A percentile compares a stretch with the other conserved stretches of the same genome.
Evolutionary conservation across 2,888 invertebrate species (phyloP).

Genomic region (Drosophila picticornis): DNA sequence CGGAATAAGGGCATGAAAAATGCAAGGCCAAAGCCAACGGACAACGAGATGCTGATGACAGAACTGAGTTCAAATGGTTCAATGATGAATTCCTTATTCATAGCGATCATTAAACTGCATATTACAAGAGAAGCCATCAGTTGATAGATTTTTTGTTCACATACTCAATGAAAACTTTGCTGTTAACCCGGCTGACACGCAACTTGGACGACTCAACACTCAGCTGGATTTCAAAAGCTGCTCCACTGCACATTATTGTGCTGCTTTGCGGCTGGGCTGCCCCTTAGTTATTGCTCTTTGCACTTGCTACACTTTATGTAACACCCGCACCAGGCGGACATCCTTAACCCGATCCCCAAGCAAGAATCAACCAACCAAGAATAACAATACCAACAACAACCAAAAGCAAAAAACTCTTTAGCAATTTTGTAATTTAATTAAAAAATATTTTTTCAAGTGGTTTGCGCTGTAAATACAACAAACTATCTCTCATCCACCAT

Average conservation of each 20-base stretch:
- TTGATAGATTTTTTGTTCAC: slow-evolving; percentile 2
- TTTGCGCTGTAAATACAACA: slow-evolving; percentile 80
- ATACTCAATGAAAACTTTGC: slow-evolving; percentile 37
- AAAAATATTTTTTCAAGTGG: slow-evolving; percentile 82
- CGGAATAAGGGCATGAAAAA: slow-evolving; percentile 11
- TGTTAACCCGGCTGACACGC: background rate
- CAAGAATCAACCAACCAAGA: slow-evolving; percentile 1
- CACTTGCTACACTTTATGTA: slow-evolving; percentile 33
- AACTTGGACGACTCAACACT: slow-evolving; percentile 12
- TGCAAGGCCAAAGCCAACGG: slow-evolving; percentile 12
- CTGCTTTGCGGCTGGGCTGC: slow-evolving; percentile 55
- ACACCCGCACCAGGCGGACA: slow-evolving; percentile 1
- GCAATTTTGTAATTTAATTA: slow-evolving; percentile 81
- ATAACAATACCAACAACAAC: slow-evolving; percentile 25
- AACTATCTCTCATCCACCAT: slow-evolving; percentile 53
- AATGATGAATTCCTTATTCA: slow-evolving; percentile 1
- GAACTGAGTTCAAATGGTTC: background rate
- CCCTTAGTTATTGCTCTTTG: slow-evolving; percentile 26
- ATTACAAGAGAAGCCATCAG: background rate
- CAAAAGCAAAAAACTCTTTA: slow-evolving; percentile 70
- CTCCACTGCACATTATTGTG: slow-evolving; percentile 40
- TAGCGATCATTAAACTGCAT: too few relatives aligned
- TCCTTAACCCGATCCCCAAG: background rate
- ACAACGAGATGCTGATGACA: background rate
- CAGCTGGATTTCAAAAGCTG: slow-evolving; percentile 22